phyloP scores from a whole-genome alignment of 2,113 vertebrate genomes.

The Hippocampus mohnikei region DNA sequence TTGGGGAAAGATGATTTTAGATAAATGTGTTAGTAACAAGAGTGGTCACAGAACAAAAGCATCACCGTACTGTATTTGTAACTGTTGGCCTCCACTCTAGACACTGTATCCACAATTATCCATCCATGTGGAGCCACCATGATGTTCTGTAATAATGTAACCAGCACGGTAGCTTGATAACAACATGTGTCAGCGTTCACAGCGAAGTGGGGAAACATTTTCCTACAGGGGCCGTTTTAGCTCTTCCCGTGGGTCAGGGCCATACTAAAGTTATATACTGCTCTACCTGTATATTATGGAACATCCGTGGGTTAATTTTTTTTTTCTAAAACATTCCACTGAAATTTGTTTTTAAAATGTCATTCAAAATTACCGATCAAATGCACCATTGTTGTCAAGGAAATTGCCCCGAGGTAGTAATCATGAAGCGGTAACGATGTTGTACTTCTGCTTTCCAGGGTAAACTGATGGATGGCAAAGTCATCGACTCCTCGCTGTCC shows the following conservation, averaged over 20 bases:
- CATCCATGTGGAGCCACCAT: too few species aligned
- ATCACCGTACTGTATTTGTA: too few species aligned
- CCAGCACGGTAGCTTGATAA: background rate
- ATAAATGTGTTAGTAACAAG: too few species aligned
- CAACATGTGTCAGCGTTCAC: background rate
- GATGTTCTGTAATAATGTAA: background rate
- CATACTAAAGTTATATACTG: too few species aligned
- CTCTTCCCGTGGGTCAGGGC: too few species aligned
- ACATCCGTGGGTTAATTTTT: too few species aligned
- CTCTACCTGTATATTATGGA: too few species aligned
- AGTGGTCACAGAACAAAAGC: too few species aligned
- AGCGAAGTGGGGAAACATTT: background rate
- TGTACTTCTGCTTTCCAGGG: slow-evolving; percentile 69
- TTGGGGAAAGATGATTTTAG: too few species aligned
- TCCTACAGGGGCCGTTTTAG: background rate
- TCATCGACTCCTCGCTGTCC: slow-evolving; percentile 88
- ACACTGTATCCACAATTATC: too few species aligned
- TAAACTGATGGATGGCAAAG: slow-evolving; percentile 83
- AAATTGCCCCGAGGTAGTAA: background rate
- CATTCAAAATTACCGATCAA: background rate
- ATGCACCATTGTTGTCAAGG: background rate
- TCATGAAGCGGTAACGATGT: background rate
- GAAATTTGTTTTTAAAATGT: background rate
- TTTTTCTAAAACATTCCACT: background rate
- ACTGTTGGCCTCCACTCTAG: too few species aligned